These are phyloP conservation scores for Lamellibrachia satsuma DNA, from an alignment of 2,888 invertebrate species.

Conservation along the genomic window DNA sequence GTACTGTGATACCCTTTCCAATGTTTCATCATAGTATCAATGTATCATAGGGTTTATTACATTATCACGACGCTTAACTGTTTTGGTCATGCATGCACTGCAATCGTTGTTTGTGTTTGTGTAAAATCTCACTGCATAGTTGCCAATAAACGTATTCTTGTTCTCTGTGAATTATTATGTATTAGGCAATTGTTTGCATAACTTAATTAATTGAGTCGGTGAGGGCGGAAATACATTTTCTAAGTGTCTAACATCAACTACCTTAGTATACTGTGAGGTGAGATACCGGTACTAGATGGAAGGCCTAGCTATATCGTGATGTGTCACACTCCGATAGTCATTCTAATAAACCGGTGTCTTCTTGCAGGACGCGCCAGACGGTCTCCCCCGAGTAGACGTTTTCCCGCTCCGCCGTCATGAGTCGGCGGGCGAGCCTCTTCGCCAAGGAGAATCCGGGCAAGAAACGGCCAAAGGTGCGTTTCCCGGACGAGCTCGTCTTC, in stretches of 20 bases:
- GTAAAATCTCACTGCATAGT: too few relatives aligned
- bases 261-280: not conserved
- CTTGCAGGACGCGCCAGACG: not conserved
- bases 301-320: not conserved
- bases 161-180: too few relatives aligned
- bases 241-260: not conserved
- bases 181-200: too few relatives aligned
- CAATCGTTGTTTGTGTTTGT: too few relatives aligned
- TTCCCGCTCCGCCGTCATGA: slow-evolving; percentile 48
- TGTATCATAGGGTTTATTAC: too few relatives aligned
- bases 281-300: not conserved
- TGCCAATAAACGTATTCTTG: too few relatives aligned
- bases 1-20: too few relatives aligned
- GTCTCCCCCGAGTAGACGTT: not conserved
- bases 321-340: not conserved
- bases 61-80: too few relatives aligned
- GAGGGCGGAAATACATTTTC: not conserved
- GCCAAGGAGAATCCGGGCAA: slow-evolving; percentile 58
- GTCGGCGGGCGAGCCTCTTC: slow-evolving; percentile 59
- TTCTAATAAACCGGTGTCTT: not conserved
- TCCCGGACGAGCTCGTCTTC: slow-evolving; percentile 63
- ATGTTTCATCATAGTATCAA: too few relatives aligned
- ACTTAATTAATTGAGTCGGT: not conserved
- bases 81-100: too few relatives aligned
- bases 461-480: slow-evolving; percentile 55